These are phyloP conservation scores for Leucopsar rothschildi DNA, from an alignment of 2,113 vertebrate genomes.

Conservation along the genomic window DNA sequence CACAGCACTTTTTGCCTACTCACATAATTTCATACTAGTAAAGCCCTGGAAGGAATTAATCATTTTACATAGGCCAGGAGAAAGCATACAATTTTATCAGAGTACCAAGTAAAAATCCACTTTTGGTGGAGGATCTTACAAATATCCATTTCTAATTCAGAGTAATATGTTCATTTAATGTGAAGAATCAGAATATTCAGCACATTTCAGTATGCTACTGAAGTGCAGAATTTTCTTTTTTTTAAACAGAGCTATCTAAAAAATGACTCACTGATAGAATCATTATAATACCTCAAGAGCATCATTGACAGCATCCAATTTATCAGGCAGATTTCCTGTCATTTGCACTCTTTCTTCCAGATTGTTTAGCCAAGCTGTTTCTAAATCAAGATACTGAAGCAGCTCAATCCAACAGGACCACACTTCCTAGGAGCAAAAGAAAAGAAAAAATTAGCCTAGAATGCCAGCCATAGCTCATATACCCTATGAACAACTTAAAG, in stretches of 20 bases:
- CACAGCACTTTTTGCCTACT: background rate
- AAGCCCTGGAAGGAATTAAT: background rate
- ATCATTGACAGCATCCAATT: constrained; percentile 76
- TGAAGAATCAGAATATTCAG: background rate
- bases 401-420: constrained; percentile 99
- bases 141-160: background rate
- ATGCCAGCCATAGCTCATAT: background rate
- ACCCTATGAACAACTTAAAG: background rate
- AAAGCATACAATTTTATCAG: background rate
- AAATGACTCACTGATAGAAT: background rate
- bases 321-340: constrained; percentile 82
- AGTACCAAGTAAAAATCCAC: background rate
- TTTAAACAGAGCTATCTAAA: background rate
- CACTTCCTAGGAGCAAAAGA: constrained; percentile 80
- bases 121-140: background rate
- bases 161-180: background rate
- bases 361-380: constrained; percentile 86
- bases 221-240: background rate
- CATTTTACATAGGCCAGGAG: background rate
- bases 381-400: constrained; percentile 91
- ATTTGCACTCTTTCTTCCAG: constrained; percentile 84
- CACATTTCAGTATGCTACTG: background rate
- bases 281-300: constrained; percentile 84
- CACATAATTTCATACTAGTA: background rate
- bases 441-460: background rate